Evolutionary conservation across 1,140 invertebrate species (phyloP).

Genomic region (Myzus persicae): DNA sequence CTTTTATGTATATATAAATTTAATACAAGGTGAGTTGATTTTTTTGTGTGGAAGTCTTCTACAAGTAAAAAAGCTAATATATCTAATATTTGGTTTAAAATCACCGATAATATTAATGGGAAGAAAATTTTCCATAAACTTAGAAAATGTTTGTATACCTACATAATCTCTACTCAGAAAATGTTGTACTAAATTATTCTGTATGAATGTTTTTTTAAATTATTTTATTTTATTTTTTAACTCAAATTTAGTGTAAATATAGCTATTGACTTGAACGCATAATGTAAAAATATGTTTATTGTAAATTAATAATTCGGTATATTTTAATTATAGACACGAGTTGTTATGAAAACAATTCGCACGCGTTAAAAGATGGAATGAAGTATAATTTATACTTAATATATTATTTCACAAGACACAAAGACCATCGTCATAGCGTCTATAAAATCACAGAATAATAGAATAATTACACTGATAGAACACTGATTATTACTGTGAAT

Average conservation of each 20-base stretch:
- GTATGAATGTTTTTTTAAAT: not conserved
- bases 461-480: not conserved
- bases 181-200: not conserved
- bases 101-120: too few relatives aligned
- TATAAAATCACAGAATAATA: not conserved
- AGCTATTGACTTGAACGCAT: not conserved
- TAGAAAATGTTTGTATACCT: too few relatives aligned
- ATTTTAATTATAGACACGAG: not conserved
- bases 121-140: too few relatives aligned
- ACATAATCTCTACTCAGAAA: too few relatives aligned
- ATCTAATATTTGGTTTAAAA: too few relatives aligned
- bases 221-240: not conserved
- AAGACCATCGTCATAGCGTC: not conserved
- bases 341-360: not conserved
- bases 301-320: not conserved
- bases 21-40: too few relatives aligned
- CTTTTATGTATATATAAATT: too few relatives aligned
- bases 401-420: not conserved
- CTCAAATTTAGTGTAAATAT: not conserved
- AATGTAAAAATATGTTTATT: not conserved
- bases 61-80: too few relatives aligned
- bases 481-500: not conserved
- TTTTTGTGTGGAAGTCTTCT: too few relatives aligned
- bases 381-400: not conserved
- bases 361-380: not conserved